Conservation (phyloP, 2,888 invertebrate species). For the Argyresthia goedartella region DNA sequence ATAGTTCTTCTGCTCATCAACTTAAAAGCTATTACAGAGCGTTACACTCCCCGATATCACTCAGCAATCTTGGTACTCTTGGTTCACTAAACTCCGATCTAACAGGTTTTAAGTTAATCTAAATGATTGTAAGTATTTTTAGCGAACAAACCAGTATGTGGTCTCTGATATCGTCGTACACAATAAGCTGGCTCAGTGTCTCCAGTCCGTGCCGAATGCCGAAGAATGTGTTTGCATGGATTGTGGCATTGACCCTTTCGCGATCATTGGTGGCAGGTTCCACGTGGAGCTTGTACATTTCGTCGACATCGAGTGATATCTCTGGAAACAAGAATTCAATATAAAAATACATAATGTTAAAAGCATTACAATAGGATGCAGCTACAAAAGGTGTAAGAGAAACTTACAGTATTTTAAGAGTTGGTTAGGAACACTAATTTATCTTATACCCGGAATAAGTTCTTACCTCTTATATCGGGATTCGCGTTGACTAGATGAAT, state of each 20-base stretch:
- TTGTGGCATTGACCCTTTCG: conserved; percentile 65
- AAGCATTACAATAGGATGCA: conserved; percentile 16
- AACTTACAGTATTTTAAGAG: too few species aligned
- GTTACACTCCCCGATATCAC: too few species aligned
- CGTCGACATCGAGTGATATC: conserved; percentile 69
- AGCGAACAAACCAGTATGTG: not conserved
- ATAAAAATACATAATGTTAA: not conserved
- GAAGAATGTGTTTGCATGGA: conserved; percentile 73
- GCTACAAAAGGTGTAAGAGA: too few species aligned
- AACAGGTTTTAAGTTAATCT: too few species aligned
- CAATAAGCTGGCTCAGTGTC: conserved; percentile 76
- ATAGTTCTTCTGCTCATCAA: too few species aligned
- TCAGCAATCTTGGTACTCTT: too few species aligned
- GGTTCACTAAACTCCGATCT: too few species aligned
- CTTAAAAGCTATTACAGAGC: too few species aligned
- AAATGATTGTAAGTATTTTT: not conserved
- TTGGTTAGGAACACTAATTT: too few species aligned
- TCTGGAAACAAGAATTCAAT: conserved; percentile 22
- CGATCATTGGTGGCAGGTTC: conserved; percentile 31
- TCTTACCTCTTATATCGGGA: conserved; percentile 32
- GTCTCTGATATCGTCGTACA: conserved; percentile 74
- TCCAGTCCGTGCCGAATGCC: conserved; percentile 78
- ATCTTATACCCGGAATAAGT: too few species aligned
- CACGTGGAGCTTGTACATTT: conserved; percentile 67
- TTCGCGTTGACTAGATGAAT: conserved; percentile 34